Percentiles rank a stretch among this genome's conserved stretches.
phyloP scores from a whole-genome alignment of 2,797 vertebrate species.

The Enteromius afrohamiltoni region DNA sequence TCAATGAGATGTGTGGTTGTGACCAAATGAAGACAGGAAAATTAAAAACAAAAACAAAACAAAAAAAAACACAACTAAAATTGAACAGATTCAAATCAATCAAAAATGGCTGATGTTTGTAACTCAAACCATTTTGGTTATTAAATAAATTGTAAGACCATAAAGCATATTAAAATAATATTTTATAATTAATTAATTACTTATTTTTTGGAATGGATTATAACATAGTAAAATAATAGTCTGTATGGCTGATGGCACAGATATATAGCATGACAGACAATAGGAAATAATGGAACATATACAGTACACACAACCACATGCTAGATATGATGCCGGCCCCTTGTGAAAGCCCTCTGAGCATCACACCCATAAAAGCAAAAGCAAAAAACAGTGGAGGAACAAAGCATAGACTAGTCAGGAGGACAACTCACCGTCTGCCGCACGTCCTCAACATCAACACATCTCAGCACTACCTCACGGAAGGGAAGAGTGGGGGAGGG shows the following conservation, averaged over 20 bases:
- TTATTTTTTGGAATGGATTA: neutral
- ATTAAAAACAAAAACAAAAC: slow-evolving; percentile 66
- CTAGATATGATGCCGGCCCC: slow-evolving; percentile 76
- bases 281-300: slow-evolving; percentile 50
- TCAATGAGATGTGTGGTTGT: slow-evolving; percentile 85
- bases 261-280: slow-evolving; percentile 37
- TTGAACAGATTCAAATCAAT: slow-evolving; percentile 64
- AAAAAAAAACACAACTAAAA: slow-evolving; percentile 73
- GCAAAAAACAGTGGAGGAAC: slow-evolving; percentile 67
- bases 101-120: slow-evolving; percentile 51
- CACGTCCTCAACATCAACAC: slow-evolving; percentile 82
- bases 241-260: slow-evolving; percentile 52
- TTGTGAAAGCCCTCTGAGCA: slow-evolving; percentile 62
- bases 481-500: slow-evolving; percentile 65
- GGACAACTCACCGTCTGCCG: slow-evolving; percentile 74
- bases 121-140: slow-evolving; percentile 34
- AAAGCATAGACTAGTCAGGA: slow-evolving; percentile 66
- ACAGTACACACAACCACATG: slow-evolving; percentile 62
- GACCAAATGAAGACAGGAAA: slow-evolving; percentile 81
- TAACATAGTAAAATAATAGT: slow-evolving; percentile 42
- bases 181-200: neutral
- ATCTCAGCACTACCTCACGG: slow-evolving; percentile 76
- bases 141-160: neutral
- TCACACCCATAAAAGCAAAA: slow-evolving; percentile 69
- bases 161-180: slow-evolving; percentile 5